Percentiles rank a stretch among this genome's conserved stretches.
Evolutionary conservation across 2,113 vertebrate genomes (phyloP).

Genomic region (Anhinga rufa): DNA sequence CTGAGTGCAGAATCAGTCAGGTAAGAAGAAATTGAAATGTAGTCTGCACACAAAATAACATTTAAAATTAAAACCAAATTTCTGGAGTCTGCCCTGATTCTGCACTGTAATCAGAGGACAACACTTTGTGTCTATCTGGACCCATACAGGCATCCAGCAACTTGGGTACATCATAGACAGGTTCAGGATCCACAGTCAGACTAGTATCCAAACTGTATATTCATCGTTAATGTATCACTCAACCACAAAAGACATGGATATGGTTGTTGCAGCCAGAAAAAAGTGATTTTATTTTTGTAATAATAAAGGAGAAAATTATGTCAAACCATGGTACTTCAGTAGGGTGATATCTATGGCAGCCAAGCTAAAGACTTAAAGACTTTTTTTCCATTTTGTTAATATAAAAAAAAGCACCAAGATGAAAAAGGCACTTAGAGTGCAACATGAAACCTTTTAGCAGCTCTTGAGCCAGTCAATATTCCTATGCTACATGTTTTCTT

Average conservation of each 20-base stretch:
- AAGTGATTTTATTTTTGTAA: neutral
- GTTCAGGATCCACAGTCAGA: neutral
- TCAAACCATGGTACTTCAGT: neutral
- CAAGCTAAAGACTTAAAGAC: neutral
- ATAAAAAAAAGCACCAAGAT: neutral
- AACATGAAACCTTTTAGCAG: neutral
- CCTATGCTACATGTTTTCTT: neutral
- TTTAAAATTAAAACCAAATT: neutral
- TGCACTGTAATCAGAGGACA: neutral
- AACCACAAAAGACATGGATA: neutral
- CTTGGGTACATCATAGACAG: rapidly evolving
- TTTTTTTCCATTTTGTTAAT: neutral
- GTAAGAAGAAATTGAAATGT: neutral
- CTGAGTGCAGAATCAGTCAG: neutral
- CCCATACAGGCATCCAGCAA: neutral
- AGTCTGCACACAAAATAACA: neutral
- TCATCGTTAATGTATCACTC: neutral
- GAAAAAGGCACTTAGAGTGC: neutral
- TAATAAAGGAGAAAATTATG: neutral
- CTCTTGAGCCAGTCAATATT: conserved; percentile 24
- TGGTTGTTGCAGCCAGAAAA: neutral
- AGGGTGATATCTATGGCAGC: neutral
- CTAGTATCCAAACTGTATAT: neutral
- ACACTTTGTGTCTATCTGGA: neutral
- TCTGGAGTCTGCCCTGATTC: neutral